Base-by-base conservation (phyloP, 2,797 vertebrate genomes). In the Natrix natrix region DNA sequence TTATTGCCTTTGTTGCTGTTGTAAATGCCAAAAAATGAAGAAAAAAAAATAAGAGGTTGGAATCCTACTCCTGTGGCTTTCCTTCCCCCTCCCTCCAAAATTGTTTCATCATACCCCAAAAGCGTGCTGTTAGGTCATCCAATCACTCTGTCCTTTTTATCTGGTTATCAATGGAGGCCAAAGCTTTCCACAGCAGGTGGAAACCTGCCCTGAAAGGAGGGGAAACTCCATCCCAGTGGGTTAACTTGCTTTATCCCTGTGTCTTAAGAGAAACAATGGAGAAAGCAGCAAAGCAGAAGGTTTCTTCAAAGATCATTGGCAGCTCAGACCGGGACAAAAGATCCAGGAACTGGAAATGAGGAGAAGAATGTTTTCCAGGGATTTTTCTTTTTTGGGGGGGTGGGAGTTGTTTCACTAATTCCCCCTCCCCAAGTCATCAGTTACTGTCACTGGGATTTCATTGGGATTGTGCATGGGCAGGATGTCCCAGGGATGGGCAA, bases 141-240 rank as follows among this genome's bases (percentile, higher is more conserved):
- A 95, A n/a, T 2, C 54, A 26, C 86, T 94, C 88, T 22, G 8
- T 55, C 43, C 22, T 74, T 95, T 96, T 91, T 56, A 92, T 95
- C 92, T 96, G 92, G 74, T 95, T 97, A 43, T 93, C 63, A 17
- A n/a, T 24, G 94, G 69, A 0, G 0, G 37, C 93, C 95, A 91
- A 83, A 1, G 90, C 92, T 93, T 48, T 94, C 24, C 26, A 5
- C 61, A 94, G 94, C 91, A 91, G 95, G 93, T 95, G 95, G 94
- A 92, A 91, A 7, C 24, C 0, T 5, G 14, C 69, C 0, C 37
- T 91, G 91, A 56, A 87, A 22, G 55, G n/a, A 26, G 16, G 7
- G 8, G 24, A 43, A 61, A 55, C 22, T 66, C 66, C 78, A 86
- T 20, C 48, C 66, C 57, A 86, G 48, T 86, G n/a, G 74, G 88